Percentiles rank a stretch among this genome's conserved stretches.
Conservation (phyloP, 2,888 invertebrate genomes). For the Hololepta plana region DNA sequence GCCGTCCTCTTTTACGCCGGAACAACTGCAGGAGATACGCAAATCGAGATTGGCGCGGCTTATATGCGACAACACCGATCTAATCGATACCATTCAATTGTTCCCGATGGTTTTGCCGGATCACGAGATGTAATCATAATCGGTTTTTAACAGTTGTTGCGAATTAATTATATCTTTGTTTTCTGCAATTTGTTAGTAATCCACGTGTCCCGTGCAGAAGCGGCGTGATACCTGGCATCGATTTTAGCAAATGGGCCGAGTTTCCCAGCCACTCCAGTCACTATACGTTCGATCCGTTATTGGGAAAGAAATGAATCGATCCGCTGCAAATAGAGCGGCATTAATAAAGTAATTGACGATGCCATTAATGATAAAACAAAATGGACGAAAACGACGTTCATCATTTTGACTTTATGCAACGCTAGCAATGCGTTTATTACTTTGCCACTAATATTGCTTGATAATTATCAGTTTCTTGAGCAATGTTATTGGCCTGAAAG, state of each 20-base stretch:
- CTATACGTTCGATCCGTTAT: slow-evolving; percentile 20
- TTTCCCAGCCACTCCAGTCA: slow-evolving; percentile 21
- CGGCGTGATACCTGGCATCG: slow-evolving; percentile 71
- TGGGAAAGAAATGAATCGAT: slow-evolving; percentile 21
- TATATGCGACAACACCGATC: slow-evolving; percentile 83
- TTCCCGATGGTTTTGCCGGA: slow-evolving; percentile 87
- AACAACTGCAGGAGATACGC: slow-evolving; percentile 67
- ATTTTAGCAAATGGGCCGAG: slow-evolving; percentile 83
- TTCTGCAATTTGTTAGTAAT: slow-evolving; percentile 66
- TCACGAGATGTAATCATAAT: slow-evolving; percentile 65
- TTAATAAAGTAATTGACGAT: too few species aligned
- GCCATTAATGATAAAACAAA: too few species aligned
- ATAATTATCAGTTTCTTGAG: too few species aligned
- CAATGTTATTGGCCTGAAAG: too few species aligned
- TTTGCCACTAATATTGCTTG: too few species aligned
- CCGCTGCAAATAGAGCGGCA: too few species aligned
- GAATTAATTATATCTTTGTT: too few species aligned
- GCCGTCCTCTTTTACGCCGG: slow-evolving; percentile 77
- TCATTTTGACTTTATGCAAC: too few species aligned
- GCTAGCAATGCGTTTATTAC: too few species aligned
- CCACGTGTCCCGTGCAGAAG: slow-evolving; percentile 86
- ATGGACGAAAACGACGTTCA: too few species aligned
- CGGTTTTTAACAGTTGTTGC: slow-evolving; percentile 1
- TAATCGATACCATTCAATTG: slow-evolving; percentile 78
- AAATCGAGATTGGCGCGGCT: slow-evolving; percentile 65